Conservation (phyloP, 2,797 vertebrate genomes). For the Eptatretus atami region DNA sequence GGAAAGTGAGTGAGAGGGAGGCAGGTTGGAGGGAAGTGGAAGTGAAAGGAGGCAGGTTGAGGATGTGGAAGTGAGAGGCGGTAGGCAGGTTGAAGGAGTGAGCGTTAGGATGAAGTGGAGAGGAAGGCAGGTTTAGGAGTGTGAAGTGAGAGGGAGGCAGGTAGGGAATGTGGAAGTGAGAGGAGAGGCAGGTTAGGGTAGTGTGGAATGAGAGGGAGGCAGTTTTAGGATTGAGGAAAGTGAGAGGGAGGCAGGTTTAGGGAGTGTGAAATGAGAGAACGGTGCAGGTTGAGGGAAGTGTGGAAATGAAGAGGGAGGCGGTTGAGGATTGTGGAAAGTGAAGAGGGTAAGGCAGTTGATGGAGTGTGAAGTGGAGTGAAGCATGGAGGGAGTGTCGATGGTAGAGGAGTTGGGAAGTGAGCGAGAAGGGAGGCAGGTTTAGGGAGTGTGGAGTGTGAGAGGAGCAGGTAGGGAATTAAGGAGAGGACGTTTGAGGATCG, state of each 20-base stretch:
- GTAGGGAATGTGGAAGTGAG: background rate
- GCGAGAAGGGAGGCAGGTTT: too few relatives aligned
- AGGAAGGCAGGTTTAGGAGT: too few relatives aligned
- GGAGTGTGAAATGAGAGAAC: background rate
- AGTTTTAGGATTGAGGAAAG: background rate
- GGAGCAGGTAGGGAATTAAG: too few relatives aligned
- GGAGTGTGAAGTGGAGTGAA: background rate
- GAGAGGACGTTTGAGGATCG: too few relatives aligned
- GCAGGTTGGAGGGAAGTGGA: background rate
- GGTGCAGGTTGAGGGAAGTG: background rate
- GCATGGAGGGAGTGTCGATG: background rate
- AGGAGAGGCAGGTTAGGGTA: background rate
- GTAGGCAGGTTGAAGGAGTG: background rate
- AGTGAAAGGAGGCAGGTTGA: too few relatives aligned
- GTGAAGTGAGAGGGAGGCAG: too few relatives aligned
- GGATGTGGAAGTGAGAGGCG: too few relatives aligned
- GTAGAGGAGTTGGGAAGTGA: too few relatives aligned
- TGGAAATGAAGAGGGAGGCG: rapidly evolving
- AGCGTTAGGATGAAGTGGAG: too few relatives aligned
- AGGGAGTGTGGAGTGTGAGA: too few relatives aligned
- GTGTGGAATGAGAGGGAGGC: background rate
- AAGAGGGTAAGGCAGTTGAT: background rate
- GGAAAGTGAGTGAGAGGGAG: too few relatives aligned
- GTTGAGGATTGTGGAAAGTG: too few relatives aligned
- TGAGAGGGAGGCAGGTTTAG: background rate